These are phyloP conservation scores for Molothrus ater DNA, from an alignment of 2,797 vertebrate genomes.

Conservation along the genomic window DNA sequence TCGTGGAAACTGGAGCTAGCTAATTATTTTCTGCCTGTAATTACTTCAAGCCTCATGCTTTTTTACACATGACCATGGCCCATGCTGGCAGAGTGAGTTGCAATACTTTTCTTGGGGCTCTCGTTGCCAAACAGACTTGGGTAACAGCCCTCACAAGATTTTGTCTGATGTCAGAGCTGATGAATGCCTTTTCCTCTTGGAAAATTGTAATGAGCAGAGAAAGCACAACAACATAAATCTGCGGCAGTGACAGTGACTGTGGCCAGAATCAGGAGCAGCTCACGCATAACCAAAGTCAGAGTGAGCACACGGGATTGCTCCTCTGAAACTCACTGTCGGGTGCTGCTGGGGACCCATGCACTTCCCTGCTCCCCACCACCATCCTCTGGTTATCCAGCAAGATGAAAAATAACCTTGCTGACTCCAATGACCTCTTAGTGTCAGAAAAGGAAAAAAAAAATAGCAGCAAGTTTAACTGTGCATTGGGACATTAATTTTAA, in stretches of 20 bases:
- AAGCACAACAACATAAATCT: slow-evolving; percentile 59
- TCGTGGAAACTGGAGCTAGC: not conserved
- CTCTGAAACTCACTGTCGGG: not conserved
- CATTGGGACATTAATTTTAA: slow-evolving; percentile 53
- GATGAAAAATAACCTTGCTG: slow-evolving; percentile 35
- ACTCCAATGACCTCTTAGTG: not conserved
- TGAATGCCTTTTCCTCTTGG: slow-evolving; percentile 47
- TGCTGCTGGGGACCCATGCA: not conserved
- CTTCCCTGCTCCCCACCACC: not conserved
- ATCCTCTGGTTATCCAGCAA: not conserved
- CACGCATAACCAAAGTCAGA: not conserved
- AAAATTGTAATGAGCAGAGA: slow-evolving; percentile 40
- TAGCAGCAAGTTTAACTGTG: not conserved
- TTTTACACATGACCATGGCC: not conserved
- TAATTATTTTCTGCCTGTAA: slow-evolving; percentile 28
- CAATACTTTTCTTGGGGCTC: not conserved
- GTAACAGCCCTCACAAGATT: not conserved
- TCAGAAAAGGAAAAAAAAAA: not conserved
- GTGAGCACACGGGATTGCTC: rapidly evolving
- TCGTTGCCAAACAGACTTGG: not conserved
- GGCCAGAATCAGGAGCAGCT: slow-evolving; percentile 7
- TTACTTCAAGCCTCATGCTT: not conserved
- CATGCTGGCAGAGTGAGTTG: not conserved
- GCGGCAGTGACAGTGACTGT: not conserved
- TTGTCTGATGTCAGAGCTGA: slow-evolving; percentile 45